A percentile compares a stretch with the other conserved stretches of the same genome.
Conservation (phyloP, 1,140 invertebrate genomes). For the Ostrea edulis region DNA sequence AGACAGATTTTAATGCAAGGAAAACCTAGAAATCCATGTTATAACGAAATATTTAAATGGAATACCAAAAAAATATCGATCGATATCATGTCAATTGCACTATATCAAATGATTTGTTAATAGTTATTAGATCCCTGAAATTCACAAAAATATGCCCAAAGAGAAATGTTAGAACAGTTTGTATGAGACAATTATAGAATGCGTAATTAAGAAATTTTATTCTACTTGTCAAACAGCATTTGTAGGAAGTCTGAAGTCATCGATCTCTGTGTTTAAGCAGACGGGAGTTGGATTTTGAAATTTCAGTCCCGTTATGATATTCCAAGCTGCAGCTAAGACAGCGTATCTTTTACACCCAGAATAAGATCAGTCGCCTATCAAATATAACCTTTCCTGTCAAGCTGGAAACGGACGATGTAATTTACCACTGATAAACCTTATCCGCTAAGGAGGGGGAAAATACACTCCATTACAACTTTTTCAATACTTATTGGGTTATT, state of each 20-base stretch:
- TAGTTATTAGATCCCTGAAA: background rate
- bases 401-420: constrained; percentile 17
- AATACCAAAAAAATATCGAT: no score
- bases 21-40: no score
- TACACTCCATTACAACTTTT: constrained; percentile 22
- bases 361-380: constrained; percentile 28
- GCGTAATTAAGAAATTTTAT: background rate
- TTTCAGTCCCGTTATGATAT: background rate
- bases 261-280: constrained; percentile 7
- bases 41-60: no score
- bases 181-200: background rate
- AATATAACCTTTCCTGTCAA: background rate
- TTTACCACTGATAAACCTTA: constrained; percentile 35
- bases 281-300: constrained; percentile 18
- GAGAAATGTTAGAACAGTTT: background rate
- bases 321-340: background rate
- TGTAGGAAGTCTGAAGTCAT: background rate
- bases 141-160: background rate
- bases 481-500: constrained; percentile 28
- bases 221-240: background rate
- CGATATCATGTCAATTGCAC: no score
- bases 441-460: background rate
- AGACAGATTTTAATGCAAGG: no score
- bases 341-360: constrained; percentile 25
- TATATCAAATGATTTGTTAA: no score